phyloP scores from a whole-genome alignment of 2,888 invertebrate genomes.

The Masnerella sp. region DNA sequence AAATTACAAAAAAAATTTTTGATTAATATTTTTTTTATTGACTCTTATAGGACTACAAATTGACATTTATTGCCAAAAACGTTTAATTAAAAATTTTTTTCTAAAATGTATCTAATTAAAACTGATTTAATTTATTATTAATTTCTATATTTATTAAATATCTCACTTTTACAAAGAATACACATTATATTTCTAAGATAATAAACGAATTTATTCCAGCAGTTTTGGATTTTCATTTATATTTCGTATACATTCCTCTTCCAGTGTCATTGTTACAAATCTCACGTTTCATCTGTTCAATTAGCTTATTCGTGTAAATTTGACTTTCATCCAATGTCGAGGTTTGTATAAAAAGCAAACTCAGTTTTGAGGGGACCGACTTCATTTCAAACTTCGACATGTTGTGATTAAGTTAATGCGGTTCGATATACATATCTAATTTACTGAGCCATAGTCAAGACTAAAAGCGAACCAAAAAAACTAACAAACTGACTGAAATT shows the following conservation, averaged over 20 bases:
- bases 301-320: constrained; percentile 36
- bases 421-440: constrained; percentile 39
- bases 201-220: constrained; percentile 21
- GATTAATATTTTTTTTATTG: no score
- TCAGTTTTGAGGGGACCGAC: constrained; percentile 38
- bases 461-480: background rate
- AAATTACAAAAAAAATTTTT: no score
- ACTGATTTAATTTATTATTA: no score
- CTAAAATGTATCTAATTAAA: no score
- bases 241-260: constrained; percentile 50
- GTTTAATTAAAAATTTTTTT: no score
- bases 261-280: constrained; percentile 45
- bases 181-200: background rate
- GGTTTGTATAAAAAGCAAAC: constrained; percentile 54
- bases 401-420: constrained; percentile 26
- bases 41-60: no score
- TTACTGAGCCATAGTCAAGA: constrained; percentile 52
- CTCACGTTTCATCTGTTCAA: constrained; percentile 29
- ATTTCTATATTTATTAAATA: no score
- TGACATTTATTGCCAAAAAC: no score
- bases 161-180: no score
- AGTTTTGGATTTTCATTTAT: constrained; percentile 44
- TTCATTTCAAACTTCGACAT: constrained; percentile 29
- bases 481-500: background rate
- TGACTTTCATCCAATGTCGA: constrained; percentile 48